Evolutionary conservation across 2,797 vertebrate species (phyloP), one percentile per base, ranked within the genome.

Genomic region (Siniperca obscura): DNA sequence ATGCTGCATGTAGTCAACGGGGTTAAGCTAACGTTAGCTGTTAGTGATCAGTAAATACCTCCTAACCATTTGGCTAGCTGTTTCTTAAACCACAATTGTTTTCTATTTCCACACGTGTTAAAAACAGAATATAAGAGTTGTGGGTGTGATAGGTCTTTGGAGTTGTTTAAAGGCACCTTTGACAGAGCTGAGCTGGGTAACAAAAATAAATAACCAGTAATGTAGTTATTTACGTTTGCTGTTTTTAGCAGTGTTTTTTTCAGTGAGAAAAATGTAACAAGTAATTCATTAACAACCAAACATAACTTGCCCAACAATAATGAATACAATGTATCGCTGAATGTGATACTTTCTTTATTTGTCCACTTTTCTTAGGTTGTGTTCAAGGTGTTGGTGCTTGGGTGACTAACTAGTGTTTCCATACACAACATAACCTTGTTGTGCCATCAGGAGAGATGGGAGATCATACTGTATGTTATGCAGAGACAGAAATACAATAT

Each of bases 401-500:
- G 14, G 13, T 76, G 57, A 75, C 60, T 70, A 70, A 73, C 59
- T 48, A 25, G 46, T 89, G 86, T 94, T 91, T 92, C 85, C 80
- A 82, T 53, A 74, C 13, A 93, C 81, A 93, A 90, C 90, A 93
- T 72, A 69, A 74, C 76, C 80, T 84, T 90, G 84, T 92, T 92
- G 74, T 91, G 72, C 80, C 71, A 85, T 74, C 75, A 77, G 72
- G 36, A 36, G 27, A 70, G 50, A 69, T n/a, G 46, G 57, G 17
- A 70, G 30, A 69, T 81, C 22, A 50, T 21, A 27, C 7, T 61
- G n/a, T 44, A 0, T 50, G n/a, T 70, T 52, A 9, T 52, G 48
- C 46, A 44, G 42, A 19, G 44, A 69, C 72, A 53, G 22, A 53
- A 50, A 50, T 60, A 72, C 38, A 78, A 27, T 30, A 68, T 3